Percentiles rank a stretch among this genome's conserved stretches.
These are phyloP conservation scores for Xiphorhynchus erythropygius DNA, from an alignment of 2,797 vertebrate genomes.

Conservation along the genomic window DNA sequence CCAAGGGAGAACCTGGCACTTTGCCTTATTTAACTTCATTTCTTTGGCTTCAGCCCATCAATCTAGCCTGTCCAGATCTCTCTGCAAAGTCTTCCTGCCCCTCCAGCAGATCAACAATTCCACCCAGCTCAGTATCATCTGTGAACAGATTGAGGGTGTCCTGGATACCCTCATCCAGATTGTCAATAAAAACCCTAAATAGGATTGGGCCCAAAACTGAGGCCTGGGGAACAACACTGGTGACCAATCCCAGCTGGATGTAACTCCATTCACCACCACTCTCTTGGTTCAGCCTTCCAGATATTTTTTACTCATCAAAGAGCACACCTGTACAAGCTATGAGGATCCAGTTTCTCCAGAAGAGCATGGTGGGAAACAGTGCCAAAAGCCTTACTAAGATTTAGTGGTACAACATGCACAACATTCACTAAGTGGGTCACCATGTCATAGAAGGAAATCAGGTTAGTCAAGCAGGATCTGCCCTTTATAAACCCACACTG, in stretches of 20 bases:
- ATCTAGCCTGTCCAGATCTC: background rate
- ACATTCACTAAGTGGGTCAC: no score
- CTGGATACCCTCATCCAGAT: background rate
- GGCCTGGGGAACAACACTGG: background rate
- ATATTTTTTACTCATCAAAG: background rate
- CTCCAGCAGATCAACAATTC: background rate
- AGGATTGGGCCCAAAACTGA: background rate
- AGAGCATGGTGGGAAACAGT: no score
- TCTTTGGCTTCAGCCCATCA: background rate
- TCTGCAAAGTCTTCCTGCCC: background rate
- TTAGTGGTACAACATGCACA: no score
- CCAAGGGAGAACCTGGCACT: background rate
- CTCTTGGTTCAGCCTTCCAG: background rate
- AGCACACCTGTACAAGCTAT: no score
- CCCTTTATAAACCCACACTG: no score
- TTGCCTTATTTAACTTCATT: background rate
- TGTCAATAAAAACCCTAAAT: background rate
- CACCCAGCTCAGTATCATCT: background rate
- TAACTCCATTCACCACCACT: background rate
- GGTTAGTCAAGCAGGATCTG: no score
- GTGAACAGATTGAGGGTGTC: background rate
- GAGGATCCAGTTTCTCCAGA: no score
- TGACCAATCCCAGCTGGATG: rapidly evolving
- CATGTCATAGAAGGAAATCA: no score
- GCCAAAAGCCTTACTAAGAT: no score